Percentiles rank a stretch among this genome's conserved stretches.
phyloP scores from a whole-genome alignment of 2,888 invertebrate species.

The Carpatolechia fugitivella region DNA sequence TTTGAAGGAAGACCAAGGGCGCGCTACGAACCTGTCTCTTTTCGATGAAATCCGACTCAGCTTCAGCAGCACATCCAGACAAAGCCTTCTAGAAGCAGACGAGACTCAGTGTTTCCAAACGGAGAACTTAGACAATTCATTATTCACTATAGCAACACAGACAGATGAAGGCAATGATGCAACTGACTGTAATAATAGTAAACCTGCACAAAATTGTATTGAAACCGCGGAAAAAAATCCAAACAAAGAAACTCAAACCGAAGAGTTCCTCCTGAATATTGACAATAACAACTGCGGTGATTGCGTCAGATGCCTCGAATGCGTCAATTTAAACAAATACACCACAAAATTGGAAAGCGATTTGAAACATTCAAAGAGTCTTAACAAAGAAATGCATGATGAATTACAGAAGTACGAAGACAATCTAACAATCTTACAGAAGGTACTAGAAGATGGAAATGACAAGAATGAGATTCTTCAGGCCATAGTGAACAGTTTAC shows the following conservation, averaged over 20 bases:
- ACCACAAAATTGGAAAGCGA: slow-evolving; percentile 47
- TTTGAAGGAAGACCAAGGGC: slow-evolving; percentile 58
- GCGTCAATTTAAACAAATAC: slow-evolving; percentile 39
- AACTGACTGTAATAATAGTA: neutral
- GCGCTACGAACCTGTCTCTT: slow-evolving; percentile 60
- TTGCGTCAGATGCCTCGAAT: slow-evolving; percentile 47
- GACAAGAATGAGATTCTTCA: slow-evolving; percentile 44
- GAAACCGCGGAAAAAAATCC: no score
- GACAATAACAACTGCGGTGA: slow-evolving; percentile 29
- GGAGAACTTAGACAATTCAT: slow-evolving; percentile 30
- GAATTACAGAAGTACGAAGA: slow-evolving; percentile 51
- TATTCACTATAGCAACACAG: slow-evolving; percentile 30
- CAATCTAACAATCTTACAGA: slow-evolving; percentile 47
- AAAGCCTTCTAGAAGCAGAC: slow-evolving; percentile 35
- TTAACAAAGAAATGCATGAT: slow-evolving; percentile 40
- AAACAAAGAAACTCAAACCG: slow-evolving; percentile 1
- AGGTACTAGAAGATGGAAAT: slow-evolving; percentile 42
- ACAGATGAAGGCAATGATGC: slow-evolving; percentile 26
- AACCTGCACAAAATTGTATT: neutral
- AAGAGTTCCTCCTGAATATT: slow-evolving; percentile 20
- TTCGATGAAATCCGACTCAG: slow-evolving; percentile 69
- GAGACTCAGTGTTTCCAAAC: slow-evolving; percentile 32
- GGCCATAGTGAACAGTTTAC: slow-evolving; percentile 40
- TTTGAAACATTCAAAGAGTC: slow-evolving; percentile 32
- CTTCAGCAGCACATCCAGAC: slow-evolving; percentile 51